phyloP scores from a whole-genome alignment of 2,888 invertebrate species.

The Meteorus colon region DNA sequence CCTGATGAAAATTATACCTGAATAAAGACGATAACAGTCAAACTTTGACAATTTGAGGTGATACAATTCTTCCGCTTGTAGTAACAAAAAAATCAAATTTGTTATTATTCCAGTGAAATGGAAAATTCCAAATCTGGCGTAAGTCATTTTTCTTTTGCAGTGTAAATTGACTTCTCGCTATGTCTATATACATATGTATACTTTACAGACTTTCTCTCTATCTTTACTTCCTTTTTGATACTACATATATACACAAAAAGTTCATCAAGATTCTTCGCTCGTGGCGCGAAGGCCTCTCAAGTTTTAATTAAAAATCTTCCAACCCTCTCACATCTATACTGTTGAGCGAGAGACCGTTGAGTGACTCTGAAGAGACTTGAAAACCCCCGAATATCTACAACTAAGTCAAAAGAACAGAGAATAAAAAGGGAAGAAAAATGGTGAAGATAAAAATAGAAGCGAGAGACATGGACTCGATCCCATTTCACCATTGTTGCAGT shows the following conservation, averaged over 20 bases:
- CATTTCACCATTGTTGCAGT: conserved; percentile 64
- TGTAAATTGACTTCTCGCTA: not conserved
- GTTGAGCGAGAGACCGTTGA: conserved; percentile 25
- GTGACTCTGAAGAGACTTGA: conserved; percentile 35
- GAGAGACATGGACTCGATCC: conserved; percentile 54
- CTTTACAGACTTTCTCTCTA: not conserved
- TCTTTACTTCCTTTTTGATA: conserved; percentile 1
- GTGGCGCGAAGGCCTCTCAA: conserved; percentile 37
- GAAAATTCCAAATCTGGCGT: too few relatives aligned
- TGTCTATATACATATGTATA: not conserved
- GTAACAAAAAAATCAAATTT: too few relatives aligned
- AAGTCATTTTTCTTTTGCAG: too few relatives aligned
- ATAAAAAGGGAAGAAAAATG: conserved; percentile 22
- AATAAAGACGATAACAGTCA: too few relatives aligned
- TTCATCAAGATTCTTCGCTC: conserved; percentile 40
- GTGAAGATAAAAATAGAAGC: conserved; percentile 23
- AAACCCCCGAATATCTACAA: conserved; percentile 25
- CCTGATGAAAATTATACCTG: too few relatives aligned
- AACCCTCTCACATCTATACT: conserved; percentile 21
- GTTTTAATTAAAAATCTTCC: conserved; percentile 45
- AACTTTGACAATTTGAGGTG: too few relatives aligned
- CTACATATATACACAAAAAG: conserved; percentile 23
- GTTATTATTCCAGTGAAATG: too few relatives aligned
- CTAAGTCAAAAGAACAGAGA: conserved; percentile 6
- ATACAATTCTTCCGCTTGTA: too few relatives aligned